Base-by-base conservation (phyloP, 2,888 invertebrate species). In the Agriopis marginaria region DNA sequence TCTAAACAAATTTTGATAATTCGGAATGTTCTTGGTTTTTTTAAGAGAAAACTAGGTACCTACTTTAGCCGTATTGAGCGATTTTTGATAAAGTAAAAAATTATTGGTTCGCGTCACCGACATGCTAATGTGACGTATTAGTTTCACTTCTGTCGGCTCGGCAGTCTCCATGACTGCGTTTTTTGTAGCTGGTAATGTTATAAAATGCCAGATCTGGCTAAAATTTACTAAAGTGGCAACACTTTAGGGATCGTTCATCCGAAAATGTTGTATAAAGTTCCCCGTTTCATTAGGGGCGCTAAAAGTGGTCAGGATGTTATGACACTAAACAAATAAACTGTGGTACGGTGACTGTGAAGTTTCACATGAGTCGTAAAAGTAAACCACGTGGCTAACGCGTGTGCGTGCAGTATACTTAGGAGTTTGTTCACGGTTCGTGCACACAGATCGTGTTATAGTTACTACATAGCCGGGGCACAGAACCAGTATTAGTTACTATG, bases 261-360 rank as follows among this genome's bases (percentile, higher is more conserved):
- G 42, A 51, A 63, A 64, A 50, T 66, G 60, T 66, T 66, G 60
- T 66, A 47, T 54, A 44, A 68, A 72, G 71, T 74, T 74, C 63
- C 70, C 54, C 39, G 23, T 44, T 63, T 67, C 68, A 68, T 73
- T 71, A 72, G 64, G 54, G 70, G 68, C 68, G 63, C 68, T 70
- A 66, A 71, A 74, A 75, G 74, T 75, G 75, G 72, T 71, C 82
- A 80, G 82, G 80, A 82, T 82, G 82, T 82, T 82, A 78, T 81
- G 76, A 74, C 73, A 68, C 69, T 70, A 71, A 59, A 80, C 79
- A 80, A 81, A 82, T 79, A 82, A 79, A 79, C 77, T 60, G 44
- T 63, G 44, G 63, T 47, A 53, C 60, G 50, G 74, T 61, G 40
- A 49, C 61, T 49, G 75, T 68, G 53, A 58, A 70, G 73, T 75